phyloP scores from a whole-genome alignment of 2,113 vertebrate species.

The Entomyzon cyanotis region DNA sequence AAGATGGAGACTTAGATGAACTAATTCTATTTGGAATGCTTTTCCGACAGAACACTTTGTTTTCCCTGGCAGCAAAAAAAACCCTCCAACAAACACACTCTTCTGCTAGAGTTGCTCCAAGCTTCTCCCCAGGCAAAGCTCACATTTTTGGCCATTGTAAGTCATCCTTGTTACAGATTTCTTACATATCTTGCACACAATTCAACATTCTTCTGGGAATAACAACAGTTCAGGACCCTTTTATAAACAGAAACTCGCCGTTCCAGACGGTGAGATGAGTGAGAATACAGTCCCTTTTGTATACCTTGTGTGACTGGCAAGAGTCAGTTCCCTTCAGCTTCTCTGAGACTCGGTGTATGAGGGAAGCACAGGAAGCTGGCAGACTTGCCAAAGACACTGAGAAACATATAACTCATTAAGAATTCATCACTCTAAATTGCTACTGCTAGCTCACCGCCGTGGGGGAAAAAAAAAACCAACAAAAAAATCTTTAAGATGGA shows the following conservation, averaged over 20 bases:
- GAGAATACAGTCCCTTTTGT: not conserved
- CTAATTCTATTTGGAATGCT: not conserved
- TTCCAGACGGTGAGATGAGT: not conserved
- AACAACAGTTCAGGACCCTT: not conserved
- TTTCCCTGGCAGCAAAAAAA: not conserved
- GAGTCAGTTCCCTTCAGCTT: not conserved
- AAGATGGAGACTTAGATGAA: not conserved
- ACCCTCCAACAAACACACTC: not conserved
- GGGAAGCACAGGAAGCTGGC: not conserved
- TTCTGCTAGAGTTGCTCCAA: not conserved
- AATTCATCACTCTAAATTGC: not conserved
- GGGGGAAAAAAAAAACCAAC: too few species aligned
- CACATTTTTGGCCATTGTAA: not conserved
- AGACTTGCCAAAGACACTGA: not conserved
- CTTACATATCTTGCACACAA: not conserved
- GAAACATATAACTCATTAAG: accelerated
- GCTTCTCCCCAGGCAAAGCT: not conserved
- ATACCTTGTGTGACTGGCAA: not conserved
- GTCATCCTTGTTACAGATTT: not conserved
- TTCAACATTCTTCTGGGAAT: not conserved
- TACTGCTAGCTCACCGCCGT: accelerated
- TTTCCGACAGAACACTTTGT: not conserved
- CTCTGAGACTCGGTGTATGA: not conserved
- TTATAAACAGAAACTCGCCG: not conserved
- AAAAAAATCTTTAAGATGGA: not conserved